These are phyloP conservation scores for Oscheius sp. DNA, from an alignment of 2,888 invertebrate species.

Conservation along the genomic window DNA sequence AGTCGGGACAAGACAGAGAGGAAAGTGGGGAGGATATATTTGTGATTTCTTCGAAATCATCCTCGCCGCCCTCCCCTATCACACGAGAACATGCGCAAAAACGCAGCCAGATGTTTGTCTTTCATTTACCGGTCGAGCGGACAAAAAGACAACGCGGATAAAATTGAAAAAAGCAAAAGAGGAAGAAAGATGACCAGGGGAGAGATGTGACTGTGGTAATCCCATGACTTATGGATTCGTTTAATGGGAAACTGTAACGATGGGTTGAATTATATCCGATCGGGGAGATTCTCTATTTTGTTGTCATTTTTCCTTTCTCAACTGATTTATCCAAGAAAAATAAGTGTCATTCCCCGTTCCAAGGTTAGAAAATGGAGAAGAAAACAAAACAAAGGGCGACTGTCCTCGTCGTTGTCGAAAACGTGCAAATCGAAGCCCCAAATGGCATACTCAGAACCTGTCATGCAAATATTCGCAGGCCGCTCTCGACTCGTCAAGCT, in stretches of 20 bases:
- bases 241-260: neutral
- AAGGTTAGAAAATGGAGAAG: conserved; percentile 16
- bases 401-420: neutral
- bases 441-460: conserved; percentile 28
- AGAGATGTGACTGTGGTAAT: neutral
- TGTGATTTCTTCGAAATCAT: conserved; percentile 4
- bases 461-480: conserved; percentile 32
- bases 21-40: neutral
- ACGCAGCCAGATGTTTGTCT: conserved; percentile 35
- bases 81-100: conserved; percentile 37
- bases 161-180: conserved; percentile 12
- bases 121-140: conserved; percentile 33
- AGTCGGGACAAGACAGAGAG: neutral
- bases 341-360: neutral
- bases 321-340: neutral
- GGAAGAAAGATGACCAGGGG: neutral
- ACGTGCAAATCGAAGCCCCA: conserved; percentile 21
- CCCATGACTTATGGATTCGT: conserved; percentile 2
- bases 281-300: neutral
- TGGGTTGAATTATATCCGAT: too few relatives aligned
- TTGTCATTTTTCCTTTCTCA: neutral
- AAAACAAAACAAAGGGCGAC: neutral
- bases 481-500: conserved; percentile 13
- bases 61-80: conserved; percentile 16
- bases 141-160: neutral